Evolutionary conservation across 2,113 vertebrate species (phyloP), one percentile per base, ranked within the genome.

Genomic region (Ptilonorhynchus violaceus): DNA sequence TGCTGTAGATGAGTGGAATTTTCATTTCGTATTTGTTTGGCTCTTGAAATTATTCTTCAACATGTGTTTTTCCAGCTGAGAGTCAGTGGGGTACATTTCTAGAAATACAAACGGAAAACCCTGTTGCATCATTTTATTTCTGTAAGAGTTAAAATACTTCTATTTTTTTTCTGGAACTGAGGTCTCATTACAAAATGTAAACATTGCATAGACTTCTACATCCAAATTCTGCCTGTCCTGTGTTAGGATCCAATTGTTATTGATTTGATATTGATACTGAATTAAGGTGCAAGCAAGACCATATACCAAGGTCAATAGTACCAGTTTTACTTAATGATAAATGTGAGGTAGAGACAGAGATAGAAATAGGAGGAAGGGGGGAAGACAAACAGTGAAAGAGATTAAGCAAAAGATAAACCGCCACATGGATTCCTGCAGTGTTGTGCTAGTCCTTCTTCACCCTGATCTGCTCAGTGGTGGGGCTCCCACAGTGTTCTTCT

Each of bases 191-290:
- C 28, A 46, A 77, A 93, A 86, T 2, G 1, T 25, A 73, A 84
- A 58, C 13, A 25, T 33, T 67, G 13, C 9, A 4, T 46, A 52
- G 20, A 41, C 3, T 49, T 79, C 23, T 68, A 16, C 2, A 2
- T 72, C 19, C 13, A 49, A n/a, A 21, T 60, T 94, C 49, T 96
- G 27, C 49, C n/a, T 89, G 42, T 25, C 13, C 37, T 68, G 12
- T 52, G 33, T 60, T 60, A 68, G 14, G 22, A 37, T 37, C 7
- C 0, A 0, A 1, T 44, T 44, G 37, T 44, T 68, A n/a, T n/a
- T n/a, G n/a, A n/a, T n/a, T n/a, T n/a, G n/a, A n/a, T n/a, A n/a
- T n/a, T n/a, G n/a, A n/a, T n/a, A n/a, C 37, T 44, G 27, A 68
- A 37, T 60, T 37, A 37, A 52, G 7, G 27, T 37, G 8, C 15